Base-by-base conservation (phyloP, 53 echinoderm and acorn worm species). In the Crossaster papposus region DNA sequence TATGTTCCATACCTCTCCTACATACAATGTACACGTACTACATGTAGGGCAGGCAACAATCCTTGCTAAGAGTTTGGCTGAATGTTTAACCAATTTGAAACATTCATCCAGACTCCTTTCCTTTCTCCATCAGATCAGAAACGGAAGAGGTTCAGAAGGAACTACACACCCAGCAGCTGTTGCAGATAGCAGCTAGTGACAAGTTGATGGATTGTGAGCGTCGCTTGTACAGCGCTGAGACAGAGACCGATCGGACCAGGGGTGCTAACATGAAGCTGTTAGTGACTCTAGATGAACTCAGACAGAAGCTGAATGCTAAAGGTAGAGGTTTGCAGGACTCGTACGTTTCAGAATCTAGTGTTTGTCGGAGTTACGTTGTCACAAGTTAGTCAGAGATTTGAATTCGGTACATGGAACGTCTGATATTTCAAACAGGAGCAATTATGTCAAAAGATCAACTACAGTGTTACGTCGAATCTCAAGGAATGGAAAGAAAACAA, bases 221-320 rank as follows among this genome's bases (percentile, higher is more conserved):
- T 4, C 85, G 89, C 15, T 88, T 97, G 14, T 93, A 95, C 36
- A 88, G 54, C 55, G 68, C 91, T 0, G 94, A 95, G 91, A 88
- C 51, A 38, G 79, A 88, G 64, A 86, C 86, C 0, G 92, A 93
- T 51, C 85, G 84, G 17, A 80, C 87, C 35, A 87, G 88, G 65
- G 92, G 92, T 8, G 88, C 81, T 18, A 93, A 93, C 79, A 91
- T 95, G 38, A 92, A 85, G 62, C 77, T 90, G 17, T 58, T 54
- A 23, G 92, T 95, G 14, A 95, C 91, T 44, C 44, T 95, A 63
- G 95, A 95, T 38, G 90, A 91, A 79, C 76, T 90, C 8, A 82
- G 77, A 52, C 65, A 62, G 24, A 90, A 90, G 65, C 38, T 79
- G 14, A 90, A 82, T 28, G 65, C 50, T 18, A 82, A 82, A 83